A percentile compares a stretch with the other conserved stretches of the same genome.
Conservation (phyloP, 1,140 invertebrate species). For the Drusus annulatus region DNA sequence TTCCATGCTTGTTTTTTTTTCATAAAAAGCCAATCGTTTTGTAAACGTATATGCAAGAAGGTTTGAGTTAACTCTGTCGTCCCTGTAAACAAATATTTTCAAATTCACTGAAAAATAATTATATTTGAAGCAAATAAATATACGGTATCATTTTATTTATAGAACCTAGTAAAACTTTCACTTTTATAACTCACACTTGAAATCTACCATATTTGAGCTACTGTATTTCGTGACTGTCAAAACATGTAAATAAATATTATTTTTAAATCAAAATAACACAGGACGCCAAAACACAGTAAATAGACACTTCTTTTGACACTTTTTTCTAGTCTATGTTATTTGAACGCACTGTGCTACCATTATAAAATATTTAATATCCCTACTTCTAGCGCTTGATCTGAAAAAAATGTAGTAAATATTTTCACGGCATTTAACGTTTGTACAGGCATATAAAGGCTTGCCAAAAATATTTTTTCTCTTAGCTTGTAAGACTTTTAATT, state of each 20-base stretch:
- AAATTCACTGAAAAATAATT: neutral
- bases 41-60: conserved; percentile 47
- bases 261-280: neutral
- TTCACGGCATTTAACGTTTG: neutral
- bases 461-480: neutral
- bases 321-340: neutral
- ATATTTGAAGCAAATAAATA: neutral
- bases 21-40: conserved; percentile 53
- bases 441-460: neutral
- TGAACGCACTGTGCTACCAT: neutral
- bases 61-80: conserved; percentile 37
- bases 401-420: neutral
- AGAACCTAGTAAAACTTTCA: neutral
- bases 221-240: neutral
- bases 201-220: conserved; percentile 19
- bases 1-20: conserved; percentile 52
- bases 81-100: conserved; percentile 43
- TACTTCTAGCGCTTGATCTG: neutral
- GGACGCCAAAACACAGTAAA: conserved; percentile 6
- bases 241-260: neutral
- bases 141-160: neutral
- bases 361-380: conserved; percentile 2
- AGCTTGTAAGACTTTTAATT: too few species aligned
- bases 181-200: conserved; percentile 19
- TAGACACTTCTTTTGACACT: conserved; percentile 6